phyloP scores from a whole-genome alignment of 2,797 vertebrate species.

The Cyclura pinguis region DNA sequence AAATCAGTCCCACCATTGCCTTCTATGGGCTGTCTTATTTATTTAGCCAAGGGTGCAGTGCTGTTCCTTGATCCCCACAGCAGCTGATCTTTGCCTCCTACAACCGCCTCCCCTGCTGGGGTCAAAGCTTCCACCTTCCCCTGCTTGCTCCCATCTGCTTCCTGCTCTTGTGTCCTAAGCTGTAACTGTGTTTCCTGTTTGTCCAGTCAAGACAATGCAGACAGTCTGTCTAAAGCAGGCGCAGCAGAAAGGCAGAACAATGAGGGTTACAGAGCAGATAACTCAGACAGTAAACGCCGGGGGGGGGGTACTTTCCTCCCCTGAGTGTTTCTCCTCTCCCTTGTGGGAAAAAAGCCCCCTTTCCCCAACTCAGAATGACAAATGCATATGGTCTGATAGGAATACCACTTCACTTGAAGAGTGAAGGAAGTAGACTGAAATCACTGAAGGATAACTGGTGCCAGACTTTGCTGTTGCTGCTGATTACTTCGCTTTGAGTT shows the following conservation, averaged over 20 bases:
- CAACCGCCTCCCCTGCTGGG: not conserved
- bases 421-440: not conserved
- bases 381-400: too few species aligned
- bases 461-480: not conserved
- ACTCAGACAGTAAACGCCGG: not conserved
- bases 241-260: conserved; percentile 4
- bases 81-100: not conserved
- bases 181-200: conserved; percentile 26
- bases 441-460: not conserved
- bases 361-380: not conserved
- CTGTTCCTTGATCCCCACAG: not conserved
- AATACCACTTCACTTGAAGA: not conserved
- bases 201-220: conserved; percentile 27
- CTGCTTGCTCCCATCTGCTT: conserved; percentile 42
- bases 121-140: conserved; percentile 2
- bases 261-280: not conserved
- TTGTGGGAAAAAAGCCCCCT: too few species aligned
- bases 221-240: not conserved
- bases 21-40: not conserved
- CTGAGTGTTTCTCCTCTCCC: not conserved
- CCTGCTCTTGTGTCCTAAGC: conserved; percentile 42
- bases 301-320: not conserved
- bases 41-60: not conserved
- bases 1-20: too few species aligned
- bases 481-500: not conserved